Percentiles rank a stretch among this genome's conserved stretches.
Evolutionary conservation across 2,888 invertebrate genomes (phyloP).

Genomic region (Andricus quercusramuli): DNA sequence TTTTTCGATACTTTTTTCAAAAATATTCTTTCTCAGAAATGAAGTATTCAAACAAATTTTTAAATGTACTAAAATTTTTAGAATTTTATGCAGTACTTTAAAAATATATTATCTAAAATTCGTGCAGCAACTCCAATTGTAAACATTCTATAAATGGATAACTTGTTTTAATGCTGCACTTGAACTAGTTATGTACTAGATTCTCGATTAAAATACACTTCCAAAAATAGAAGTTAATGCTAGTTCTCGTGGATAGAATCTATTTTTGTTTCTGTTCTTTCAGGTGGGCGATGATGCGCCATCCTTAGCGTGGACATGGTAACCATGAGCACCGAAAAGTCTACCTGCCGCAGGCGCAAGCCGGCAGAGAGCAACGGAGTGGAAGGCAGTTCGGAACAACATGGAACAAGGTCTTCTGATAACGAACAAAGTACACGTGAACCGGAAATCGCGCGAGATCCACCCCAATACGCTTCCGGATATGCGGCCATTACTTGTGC

Average conservation of each 20-base stretch:
- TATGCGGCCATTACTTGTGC: slow-evolving; percentile 68
- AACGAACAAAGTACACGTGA: slow-evolving; percentile 48
- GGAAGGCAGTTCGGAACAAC: slow-evolving; percentile 63
- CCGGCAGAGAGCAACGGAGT: slow-evolving; percentile 79
- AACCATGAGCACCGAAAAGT: slow-evolving; percentile 84
- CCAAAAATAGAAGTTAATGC: slow-evolving; percentile 24
- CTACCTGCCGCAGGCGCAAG: slow-evolving; percentile 81
- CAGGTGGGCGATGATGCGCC: slow-evolving; percentile 81
- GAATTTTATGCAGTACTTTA: too few relatives aligned
- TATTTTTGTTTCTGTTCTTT: slow-evolving; percentile 42
- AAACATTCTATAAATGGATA: neutral
- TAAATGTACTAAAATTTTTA: too few relatives aligned
- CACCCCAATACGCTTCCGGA: slow-evolving; percentile 54
- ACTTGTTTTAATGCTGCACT: neutral
- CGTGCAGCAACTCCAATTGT: too few relatives aligned
- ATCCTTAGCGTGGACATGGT: slow-evolving; percentile 83
- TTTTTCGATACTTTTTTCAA: too few relatives aligned
- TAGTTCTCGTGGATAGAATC: neutral
- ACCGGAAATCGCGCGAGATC: slow-evolving; percentile 55
- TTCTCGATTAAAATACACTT: slow-evolving; percentile 12
- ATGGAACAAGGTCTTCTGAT: slow-evolving; percentile 57
- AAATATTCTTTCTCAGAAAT: too few relatives aligned
- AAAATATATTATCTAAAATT: too few relatives aligned
- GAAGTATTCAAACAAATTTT: too few relatives aligned
- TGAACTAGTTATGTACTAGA: slow-evolving; percentile 1